Base-by-base conservation (phyloP, 2,888 invertebrate genomes). In the Leucozona laternaria region DNA sequence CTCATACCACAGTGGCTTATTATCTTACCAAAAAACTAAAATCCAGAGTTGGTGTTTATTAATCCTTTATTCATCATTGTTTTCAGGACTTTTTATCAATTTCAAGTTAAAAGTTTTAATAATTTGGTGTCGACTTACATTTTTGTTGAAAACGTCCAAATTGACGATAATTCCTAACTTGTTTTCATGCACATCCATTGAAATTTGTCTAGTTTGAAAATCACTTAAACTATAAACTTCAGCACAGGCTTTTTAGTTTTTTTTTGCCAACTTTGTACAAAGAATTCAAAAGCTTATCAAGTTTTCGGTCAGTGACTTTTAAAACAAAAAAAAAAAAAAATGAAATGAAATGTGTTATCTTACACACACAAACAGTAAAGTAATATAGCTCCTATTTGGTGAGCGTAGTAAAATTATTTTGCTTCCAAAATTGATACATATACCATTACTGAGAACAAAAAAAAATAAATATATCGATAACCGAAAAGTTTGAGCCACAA, bases 231-330 rank as follows among this genome's bases (percentile, higher is more conserved):
- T 50, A 4, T 13, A 11, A 13, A 5, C 22, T 50, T 20, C n/a
- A 55, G 4, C n/a, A 4, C 10, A 1, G 7, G 15, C 0, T 5
- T n/a, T 5, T n/a, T 15, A n/a, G 7, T 25, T 25, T 7, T 2
- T 25, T 6, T 15, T 1, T 15, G n/a, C 25, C 25, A 53, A 25
- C 15, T 55, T 50, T 50, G 20, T 13, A 53, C 15, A 25, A 31
- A 37, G 13, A 13, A 8, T n/a, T 25, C 20, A 58, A 58, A 60
- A 15, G 7, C 50, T 53, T 53, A 53, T 73, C 73, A 28, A 2
- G 4, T 73, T 60, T 73, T 40, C 73, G 53, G 60, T 73, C 62
- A 62, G 10, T 73, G 73, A 73, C 58, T 58, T 62, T 40, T 40
- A 1, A 22, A 62, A 43, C 13, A 62, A 40, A 37, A 60, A 8